Percentiles rank a stretch among this genome's conserved stretches.
Evolutionary conservation across 2,797 vertebrate species (phyloP).

Genomic region (Potorous gilbertii): DNA sequence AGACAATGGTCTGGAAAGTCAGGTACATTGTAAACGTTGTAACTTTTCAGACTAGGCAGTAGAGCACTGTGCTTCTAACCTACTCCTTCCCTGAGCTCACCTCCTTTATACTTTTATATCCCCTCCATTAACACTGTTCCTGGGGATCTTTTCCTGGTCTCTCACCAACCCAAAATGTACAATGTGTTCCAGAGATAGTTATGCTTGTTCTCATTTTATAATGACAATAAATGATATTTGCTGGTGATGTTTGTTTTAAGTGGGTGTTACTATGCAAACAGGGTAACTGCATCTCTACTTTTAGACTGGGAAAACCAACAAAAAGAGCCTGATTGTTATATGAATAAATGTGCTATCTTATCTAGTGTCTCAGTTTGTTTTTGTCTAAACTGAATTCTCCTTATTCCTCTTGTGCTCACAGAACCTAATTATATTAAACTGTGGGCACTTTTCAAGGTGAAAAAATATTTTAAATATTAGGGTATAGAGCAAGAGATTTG

Average conservation of each 20-base stretch:
- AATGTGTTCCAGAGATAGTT: background rate
- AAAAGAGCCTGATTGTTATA: background rate
- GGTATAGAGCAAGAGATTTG: background rate
- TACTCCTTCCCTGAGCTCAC: background rate
- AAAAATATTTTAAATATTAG: conserved; percentile 22
- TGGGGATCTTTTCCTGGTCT: background rate
- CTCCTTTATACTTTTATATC: background rate
- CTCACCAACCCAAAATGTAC: background rate
- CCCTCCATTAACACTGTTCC: background rate
- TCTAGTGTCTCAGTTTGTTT: background rate
- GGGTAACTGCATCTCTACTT: background rate
- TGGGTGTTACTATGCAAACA: background rate
- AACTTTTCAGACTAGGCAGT: background rate
- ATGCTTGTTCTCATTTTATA: background rate
- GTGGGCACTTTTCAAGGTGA: background rate
- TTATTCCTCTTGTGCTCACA: background rate
- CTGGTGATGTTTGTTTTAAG: background rate
- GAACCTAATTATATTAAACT: conserved; percentile 19
- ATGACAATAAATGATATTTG: background rate
- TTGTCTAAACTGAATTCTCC: background rate
- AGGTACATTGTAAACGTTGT: background rate
- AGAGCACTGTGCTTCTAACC: background rate
- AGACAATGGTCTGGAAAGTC: background rate
- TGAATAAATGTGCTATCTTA: background rate
- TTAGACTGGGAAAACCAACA: background rate